Base-by-base conservation (phyloP, 2,888 invertebrate genomes). In the Venustoraphidia nigricollis region DNA sequence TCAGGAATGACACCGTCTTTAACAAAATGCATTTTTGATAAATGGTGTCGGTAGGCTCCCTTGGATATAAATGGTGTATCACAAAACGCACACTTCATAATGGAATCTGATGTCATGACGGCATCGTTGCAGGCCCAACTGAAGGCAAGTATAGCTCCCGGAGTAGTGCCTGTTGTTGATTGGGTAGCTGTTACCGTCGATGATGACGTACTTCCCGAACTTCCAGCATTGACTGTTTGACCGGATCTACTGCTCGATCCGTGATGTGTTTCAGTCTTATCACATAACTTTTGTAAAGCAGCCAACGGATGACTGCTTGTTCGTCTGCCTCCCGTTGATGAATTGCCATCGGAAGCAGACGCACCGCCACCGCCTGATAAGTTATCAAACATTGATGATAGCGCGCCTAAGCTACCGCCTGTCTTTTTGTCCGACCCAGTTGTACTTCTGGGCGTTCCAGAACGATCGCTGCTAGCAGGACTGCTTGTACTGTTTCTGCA, bases 1-100 rank as follows among this genome's bases (percentile, higher is more conserved):
- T 88, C 87, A 5, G 86, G 84, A 58, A 85, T 76, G 35, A 83
- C 82, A n/a, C 88, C 87, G 60, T 92, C 92, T 65, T 92, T 92
- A 50, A 92, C 89, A 64, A 93, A 92, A 66, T 93, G 93, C 83
- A 91, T 90, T 69, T 93, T 93, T 44, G 91, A 93, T 58, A 95
- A 71, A 62, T 96, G 96, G 67, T 95, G 95, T 60, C 96, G 79
- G 68, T 94, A 95, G 10, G 95, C 94, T 47, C 94, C 95, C 69
- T 94, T 95, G 39, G 95, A 94, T 56, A 92, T 90, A 66, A 95
- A 95, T 34, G 92, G 91, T 27, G 92, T 92, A 68, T 93, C 93
- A 72, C 93, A 93, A 62, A 91, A 86, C 47, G 92, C 90, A 68
- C 93, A 93, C 67, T 93, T 93, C 81, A 93, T 90, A 52, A 90